Evolutionary conservation across 2,113 vertebrate species (phyloP), one percentile per base, ranked within the genome.

Genomic region (Coregonus clupeaformis): DNA sequence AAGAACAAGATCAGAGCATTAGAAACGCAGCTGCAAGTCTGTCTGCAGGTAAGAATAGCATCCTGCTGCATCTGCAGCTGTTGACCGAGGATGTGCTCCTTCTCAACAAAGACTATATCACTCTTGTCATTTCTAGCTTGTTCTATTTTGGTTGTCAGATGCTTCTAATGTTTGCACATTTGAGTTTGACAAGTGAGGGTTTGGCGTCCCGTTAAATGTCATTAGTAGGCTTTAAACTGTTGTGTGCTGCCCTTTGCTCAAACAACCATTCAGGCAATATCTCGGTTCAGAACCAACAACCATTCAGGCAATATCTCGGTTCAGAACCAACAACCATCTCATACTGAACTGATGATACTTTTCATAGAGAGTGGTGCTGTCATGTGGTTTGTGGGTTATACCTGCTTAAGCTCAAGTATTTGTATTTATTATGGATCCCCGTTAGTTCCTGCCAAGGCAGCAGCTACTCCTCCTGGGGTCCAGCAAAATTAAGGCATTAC

Each of bases 1-100:
- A 96, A 93, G 88, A 92, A 91, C 75, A 94, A 95, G 89, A 92
- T 98, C 45, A 91, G 90, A 75, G 87, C 91, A 20, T 91, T 98
- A 63, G 96, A 98, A 89, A 93, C 94, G 13, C 96, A 98, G 89
- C 92, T 98, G 82, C 93, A 96, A 74, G 85, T 94, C 78, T 97
- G 91, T 68, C 91, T 92, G 60, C 95, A 97, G 96, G 97, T 99
- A 94, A 94, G 36, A 65, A 9, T 32, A 66, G 68, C 47, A 77
- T n/a, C 72, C 69, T 45, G 52, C 36, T 42, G 9, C 11, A 1
- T 42, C 25, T 59, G 30, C 9, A 63, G 57, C 24, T 60, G 52
- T 29, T 32, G 1, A 20, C 20, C 30, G 6, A 24, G 30, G 18
- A 55, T 69, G 20, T 57, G 45, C 20, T 18, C 9, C 22, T 20